Evolutionary conservation across 2,888 invertebrate genomes (phyloP).

Genomic region (Acrocyrtus sp.): DNA sequence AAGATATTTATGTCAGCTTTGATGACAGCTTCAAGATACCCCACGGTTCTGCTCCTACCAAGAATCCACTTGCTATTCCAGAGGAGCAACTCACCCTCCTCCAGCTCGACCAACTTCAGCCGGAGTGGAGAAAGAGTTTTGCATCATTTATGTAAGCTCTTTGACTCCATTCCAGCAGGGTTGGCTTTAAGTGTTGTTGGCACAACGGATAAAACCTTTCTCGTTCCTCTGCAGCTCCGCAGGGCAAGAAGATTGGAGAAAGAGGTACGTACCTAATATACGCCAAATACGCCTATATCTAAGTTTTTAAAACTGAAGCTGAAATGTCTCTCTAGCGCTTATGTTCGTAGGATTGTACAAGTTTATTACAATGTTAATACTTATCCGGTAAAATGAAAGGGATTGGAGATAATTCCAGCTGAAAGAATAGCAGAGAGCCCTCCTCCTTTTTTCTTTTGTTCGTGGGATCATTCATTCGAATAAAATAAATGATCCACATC

Average conservation of each 20-base stretch:
- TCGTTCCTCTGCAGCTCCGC: conserved; percentile 68
- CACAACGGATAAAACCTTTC: conserved; percentile 69
- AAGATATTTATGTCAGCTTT: conserved; percentile 68
- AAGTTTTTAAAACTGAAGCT: no score
- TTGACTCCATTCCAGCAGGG: conserved; percentile 68
- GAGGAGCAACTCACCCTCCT: conserved; percentile 20
- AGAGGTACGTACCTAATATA: no score
- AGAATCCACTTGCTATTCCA: conserved; percentile 52
- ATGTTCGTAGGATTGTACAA: no score
- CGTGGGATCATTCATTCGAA: no score
- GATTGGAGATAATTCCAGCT: no score
- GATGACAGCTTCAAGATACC: conserved; percentile 66
- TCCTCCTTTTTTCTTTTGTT: no score
- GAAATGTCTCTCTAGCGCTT: no score
- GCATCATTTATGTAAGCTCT: conserved; percentile 68
- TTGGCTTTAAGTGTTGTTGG: conserved; percentile 68
- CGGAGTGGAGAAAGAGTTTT: conserved; percentile 67
- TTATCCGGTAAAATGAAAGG: no score
- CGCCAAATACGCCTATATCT: no score
- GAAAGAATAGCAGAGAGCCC: no score
- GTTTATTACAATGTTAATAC: not conserved
- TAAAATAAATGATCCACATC: no score
- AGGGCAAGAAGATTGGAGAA: conserved; percentile 71
- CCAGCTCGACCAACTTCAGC: conserved; percentile 16
- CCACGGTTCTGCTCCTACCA: conserved; percentile 65